Evolutionary conservation across 2,888 invertebrate genomes (phyloP), one percentile per base, ranked within the genome.

Genomic region (Apamea monoglypha): DNA sequence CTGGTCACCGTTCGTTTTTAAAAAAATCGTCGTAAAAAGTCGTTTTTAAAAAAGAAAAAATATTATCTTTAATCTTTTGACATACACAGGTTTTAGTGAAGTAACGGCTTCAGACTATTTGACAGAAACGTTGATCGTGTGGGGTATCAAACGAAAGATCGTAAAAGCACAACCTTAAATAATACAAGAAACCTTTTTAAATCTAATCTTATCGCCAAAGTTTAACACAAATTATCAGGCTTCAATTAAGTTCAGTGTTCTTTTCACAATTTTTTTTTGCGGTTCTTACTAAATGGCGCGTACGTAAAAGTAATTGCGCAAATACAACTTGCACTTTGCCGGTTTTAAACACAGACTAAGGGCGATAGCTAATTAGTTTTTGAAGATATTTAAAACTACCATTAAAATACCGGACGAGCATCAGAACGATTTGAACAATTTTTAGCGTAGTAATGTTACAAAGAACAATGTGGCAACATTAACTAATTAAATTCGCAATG

Each of bases 401-500:
- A 70, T 36, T 79, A 59, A 63, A 79, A 70, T 78, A 59, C 36
- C 21, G 4, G 14, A n/a, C 4, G 61, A 29, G 3, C 16, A 53
- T 59, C 56, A 12, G 16, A 44, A 40, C 25, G 25, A 68, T 68
- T 72, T 21, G 6, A 69, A 76, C 7, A 61, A 36, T 73, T 44
- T 14, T 18, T 36, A 72, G 25, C 25, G 25, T 71, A n/a, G 10
- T 7, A n/a, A 53, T 63, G 47, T 56, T 80, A 29, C 29, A 64
- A 47, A 70, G 21, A 76, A 59, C 6, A 53, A 56, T 63, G 16
- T 64, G 2, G 4, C 36, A n/a, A 44, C 32, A 75, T 66, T 32
- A 59, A 63, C 14, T 64, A 75, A 75, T 81, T 66, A 61, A 75
- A 69, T 21, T 36, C 32, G 21, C 40, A 72, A 81, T 59, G 32